Evolutionary conservation across 2,888 invertebrate genomes (phyloP).

Genomic region (Brachypalpus laphriformis): DNA sequence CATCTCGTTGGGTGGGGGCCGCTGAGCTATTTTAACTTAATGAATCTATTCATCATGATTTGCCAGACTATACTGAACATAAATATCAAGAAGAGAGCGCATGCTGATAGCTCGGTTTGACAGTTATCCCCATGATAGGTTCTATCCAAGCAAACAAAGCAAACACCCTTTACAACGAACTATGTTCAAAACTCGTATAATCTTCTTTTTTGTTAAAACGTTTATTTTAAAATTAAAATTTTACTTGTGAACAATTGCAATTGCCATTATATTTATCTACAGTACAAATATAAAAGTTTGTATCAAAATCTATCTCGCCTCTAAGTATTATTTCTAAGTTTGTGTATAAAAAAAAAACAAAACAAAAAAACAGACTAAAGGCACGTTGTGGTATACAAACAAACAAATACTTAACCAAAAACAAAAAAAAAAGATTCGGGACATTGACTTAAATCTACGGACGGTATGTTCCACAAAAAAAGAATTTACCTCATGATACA

Average conservation of each 20-base stretch:
- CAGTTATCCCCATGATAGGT: too few relatives aligned
- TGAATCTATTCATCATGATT: too few relatives aligned
- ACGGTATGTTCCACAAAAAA: constrained; percentile 19
- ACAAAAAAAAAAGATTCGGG: constrained; percentile 15
- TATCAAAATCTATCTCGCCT: constrained; percentile 38
- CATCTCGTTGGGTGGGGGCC: too few relatives aligned
- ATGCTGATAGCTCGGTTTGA: too few relatives aligned
- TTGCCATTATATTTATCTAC: constrained; percentile 29
- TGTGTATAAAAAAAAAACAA: constrained; percentile 17
- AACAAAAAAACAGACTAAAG: constrained; percentile 31
- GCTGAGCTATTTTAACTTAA: too few relatives aligned
- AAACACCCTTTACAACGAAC: too few relatives aligned
- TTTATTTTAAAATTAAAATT: constrained; percentile 21
- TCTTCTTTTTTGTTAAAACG: constrained; percentile 15
- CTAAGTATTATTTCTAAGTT: constrained; percentile 20
- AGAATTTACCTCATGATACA: neutral
- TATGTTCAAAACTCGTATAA: too few relatives aligned
- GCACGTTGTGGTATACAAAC: constrained; percentile 47
- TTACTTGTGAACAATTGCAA: constrained; percentile 14
- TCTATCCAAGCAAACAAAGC: too few relatives aligned
- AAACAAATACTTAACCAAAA: constrained; percentile 24
- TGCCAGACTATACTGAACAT: too few relatives aligned
- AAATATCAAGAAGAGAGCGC: too few relatives aligned
- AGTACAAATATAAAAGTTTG: constrained; percentile 31
- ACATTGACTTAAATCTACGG: constrained; percentile 59